Conservation (phyloP, 1,140 invertebrate species). For the Chionoecetes opilio region DNA sequence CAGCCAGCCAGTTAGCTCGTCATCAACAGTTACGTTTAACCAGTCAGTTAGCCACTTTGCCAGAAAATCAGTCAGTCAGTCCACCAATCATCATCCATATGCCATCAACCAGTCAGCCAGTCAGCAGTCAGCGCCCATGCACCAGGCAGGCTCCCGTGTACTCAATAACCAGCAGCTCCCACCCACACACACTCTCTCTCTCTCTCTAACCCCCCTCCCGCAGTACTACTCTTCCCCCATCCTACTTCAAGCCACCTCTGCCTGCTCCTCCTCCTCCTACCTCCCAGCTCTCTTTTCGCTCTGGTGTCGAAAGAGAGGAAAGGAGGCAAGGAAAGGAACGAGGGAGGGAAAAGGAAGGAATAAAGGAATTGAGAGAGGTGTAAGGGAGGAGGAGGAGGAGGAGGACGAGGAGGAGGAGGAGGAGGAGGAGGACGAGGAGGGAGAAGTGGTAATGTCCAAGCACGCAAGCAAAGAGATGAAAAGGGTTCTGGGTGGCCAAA, state of each 20-base stretch:
- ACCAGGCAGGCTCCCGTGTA: neutral
- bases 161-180: neutral
- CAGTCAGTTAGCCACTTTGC: neutral
- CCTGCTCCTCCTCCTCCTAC: constrained; percentile 2
- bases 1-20: too few relatives aligned
- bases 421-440: neutral
- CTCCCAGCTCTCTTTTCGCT: constrained; percentile 28
- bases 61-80: neutral
- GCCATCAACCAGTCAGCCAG: neutral
- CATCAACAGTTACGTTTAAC: too few relatives aligned
- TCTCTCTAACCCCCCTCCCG: neutral
- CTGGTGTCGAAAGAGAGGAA: neutral
- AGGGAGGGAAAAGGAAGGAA: neutral
- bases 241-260: neutral
- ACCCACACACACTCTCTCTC: neutral
- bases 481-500: neutral
- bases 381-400: neutral
- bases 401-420: neutral
- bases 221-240: neutral
- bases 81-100: neutral
- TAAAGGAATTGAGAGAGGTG: neutral
- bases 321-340: neutral
- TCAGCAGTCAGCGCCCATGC: neutral
- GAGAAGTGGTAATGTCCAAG: neutral
- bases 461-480: neutral